Evolutionary conservation across 92 coral and sea anemone genomes (phyloP), one percentile per base, ranked within the genome.

Genomic region (Zoanthus solanderi): DNA sequence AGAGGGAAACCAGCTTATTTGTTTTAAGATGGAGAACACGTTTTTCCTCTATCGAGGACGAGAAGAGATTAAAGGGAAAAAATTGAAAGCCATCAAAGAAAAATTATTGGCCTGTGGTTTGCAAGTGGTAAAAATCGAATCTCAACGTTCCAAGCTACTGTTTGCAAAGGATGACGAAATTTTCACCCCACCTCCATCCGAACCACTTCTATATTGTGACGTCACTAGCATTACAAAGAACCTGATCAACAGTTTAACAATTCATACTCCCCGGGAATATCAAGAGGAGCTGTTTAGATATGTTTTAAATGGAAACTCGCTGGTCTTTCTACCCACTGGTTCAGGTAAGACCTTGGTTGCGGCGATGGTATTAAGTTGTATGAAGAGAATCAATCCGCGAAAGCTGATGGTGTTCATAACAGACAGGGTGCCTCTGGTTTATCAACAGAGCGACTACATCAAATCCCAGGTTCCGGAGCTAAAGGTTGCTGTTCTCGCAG

Each of bases 311-410:
- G 92, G 95, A 7, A 97, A 97, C 76, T 90, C 98, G 16, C 90
- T 97, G 90, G 92, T 95, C 13, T 97, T 88, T 69, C 90, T 97
- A 71, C 98, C 99, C 56, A 97, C 99, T 75, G 99, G 99, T 31
- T 97, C 98, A 18, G 98, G 99, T 0, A 97, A 97, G 80, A 97
- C 99, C 9, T 63, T 97, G 66, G 83, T 95, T 7, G 99, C 99
- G 0, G 99, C 98, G 0, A 95, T 97, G 99, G 93, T 90, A 9
- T 71, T 95, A 12, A 94, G 97, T 71, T 97, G 99, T 84, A 97
- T 97, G 99, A 91, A 87, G 66, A 90, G 82, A 76, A 91, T 97
- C 8, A 97, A 97, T 83, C 96, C 94, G n/a, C 75, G 89, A 17
- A 97, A 97, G 84, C 82, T 97, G 87, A 94, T 90, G 83, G 99